phyloP scores from a whole-genome alignment of 1,140 invertebrate species.

The Paralvinella palmiformis region DNA sequence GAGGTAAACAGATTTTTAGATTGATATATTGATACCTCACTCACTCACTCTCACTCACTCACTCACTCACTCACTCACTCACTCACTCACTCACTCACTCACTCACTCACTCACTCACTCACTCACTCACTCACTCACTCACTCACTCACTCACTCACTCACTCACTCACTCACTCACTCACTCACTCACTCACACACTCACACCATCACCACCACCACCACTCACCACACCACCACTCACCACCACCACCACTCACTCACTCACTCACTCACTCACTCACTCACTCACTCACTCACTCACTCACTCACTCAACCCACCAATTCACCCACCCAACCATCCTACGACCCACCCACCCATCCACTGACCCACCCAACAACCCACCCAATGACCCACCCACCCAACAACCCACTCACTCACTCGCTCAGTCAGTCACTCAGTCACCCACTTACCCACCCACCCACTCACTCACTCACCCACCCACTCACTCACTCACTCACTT shows the following conservation, averaged over 20 bases:
- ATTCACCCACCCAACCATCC: constrained; percentile 8
- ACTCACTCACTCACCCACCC: too few species aligned
- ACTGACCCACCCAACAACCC: constrained; percentile 8
- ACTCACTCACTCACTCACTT: constrained; percentile 13
- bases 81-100: constrained; percentile 9
- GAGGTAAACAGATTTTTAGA: too few species aligned
- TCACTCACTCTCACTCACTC: constrained; percentile 3
- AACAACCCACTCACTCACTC: too few species aligned
- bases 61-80: constrained; percentile 7
- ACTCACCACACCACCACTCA: not conserved
- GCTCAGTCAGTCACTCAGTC: too few species aligned
- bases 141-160: constrained; percentile 3
- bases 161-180: constrained; percentile 6
- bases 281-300: constrained; percentile 14
- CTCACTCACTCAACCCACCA: constrained; percentile 7
- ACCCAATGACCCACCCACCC: not conserved
- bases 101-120: constrained; percentile 5
- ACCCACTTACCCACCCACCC: too few species aligned
- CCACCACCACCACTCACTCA: not conserved
- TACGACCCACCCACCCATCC: constrained; percentile 5
- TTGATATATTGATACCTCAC: not conserved
- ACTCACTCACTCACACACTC: not conserved
- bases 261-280: not conserved
- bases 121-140: constrained; percentile 4
- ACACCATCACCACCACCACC: not conserved